phyloP scores from a whole-genome alignment of 1,140 invertebrate species.

The Eurosta solidaginis region DNA sequence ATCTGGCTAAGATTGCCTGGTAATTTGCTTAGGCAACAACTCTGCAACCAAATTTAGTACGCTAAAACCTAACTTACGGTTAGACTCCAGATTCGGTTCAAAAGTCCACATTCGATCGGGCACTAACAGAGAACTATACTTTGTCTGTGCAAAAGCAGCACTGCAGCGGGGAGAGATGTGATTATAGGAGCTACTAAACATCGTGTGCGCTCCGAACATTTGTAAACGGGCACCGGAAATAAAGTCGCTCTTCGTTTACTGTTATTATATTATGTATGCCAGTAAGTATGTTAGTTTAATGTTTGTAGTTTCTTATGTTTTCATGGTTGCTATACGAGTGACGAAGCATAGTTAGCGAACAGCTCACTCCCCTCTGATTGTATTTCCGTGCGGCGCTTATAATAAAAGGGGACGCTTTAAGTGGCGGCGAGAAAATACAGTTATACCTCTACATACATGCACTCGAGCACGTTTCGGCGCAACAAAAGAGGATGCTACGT shows the following conservation, averaged over 20 bases:
- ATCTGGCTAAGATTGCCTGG: no score
- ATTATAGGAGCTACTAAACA: background rate
- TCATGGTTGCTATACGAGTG: background rate
- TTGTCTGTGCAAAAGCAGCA: background rate
- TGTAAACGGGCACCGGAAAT: constrained; percentile 26
- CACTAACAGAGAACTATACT: no score
- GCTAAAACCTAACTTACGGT: no score
- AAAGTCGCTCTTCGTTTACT: constrained; percentile 23
- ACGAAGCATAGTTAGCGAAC: background rate
- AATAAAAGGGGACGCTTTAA: constrained; percentile 17
- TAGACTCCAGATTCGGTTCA: no score
- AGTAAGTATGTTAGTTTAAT: background rate
- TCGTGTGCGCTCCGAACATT: constrained; percentile 16
- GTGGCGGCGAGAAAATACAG: background rate
- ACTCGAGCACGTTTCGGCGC: constrained; percentile 5
- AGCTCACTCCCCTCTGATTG: background rate
- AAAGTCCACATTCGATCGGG: no score
- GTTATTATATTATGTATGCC: background rate
- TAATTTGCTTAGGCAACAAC: no score
- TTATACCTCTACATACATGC: no score
- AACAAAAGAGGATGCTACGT: background rate
- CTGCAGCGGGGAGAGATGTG: background rate
- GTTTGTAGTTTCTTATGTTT: background rate
- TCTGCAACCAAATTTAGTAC: no score
- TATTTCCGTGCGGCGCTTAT: background rate